These are phyloP conservation scores for Ciona savignyi DNA, from an alignment of 23 tunicate species.

Conservation along the genomic window DNA sequence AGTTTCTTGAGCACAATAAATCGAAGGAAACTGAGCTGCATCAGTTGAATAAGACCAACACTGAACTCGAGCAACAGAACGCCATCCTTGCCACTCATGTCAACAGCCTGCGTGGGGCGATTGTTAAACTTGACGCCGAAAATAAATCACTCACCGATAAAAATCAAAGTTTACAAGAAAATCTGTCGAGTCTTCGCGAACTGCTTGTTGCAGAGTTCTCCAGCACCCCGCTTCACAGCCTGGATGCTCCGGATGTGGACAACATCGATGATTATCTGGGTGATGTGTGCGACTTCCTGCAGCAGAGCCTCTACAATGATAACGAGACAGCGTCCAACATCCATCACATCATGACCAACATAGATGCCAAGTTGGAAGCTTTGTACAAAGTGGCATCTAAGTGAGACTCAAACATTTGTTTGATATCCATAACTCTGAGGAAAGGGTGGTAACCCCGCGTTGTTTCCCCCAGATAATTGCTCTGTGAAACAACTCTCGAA, in stretches of 20 bases:
- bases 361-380: too few relatives aligned
- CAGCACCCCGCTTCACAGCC: slow-evolving; percentile 29
- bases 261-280: slow-evolving; percentile 53
- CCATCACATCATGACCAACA: too few relatives aligned
- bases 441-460: too few relatives aligned
- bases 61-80: slow-evolving; percentile 73
- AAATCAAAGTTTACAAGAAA: slow-evolving; percentile 33
- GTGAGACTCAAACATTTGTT: too few relatives aligned
- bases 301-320: too few relatives aligned
- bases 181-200: slow-evolving; percentile 30
- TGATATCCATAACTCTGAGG: too few relatives aligned
- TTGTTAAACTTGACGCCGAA: slow-evolving; percentile 52
- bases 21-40: slow-evolving; percentile 73
- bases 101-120: slow-evolving; percentile 47
- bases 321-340: too few relatives aligned
- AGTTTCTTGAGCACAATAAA: slow-evolving; percentile 71
- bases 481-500: too few relatives aligned
- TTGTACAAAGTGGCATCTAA: too few relatives aligned
- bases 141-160: slow-evolving; percentile 26
- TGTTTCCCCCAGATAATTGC: too few relatives aligned
- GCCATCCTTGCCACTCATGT: slow-evolving; percentile 44
- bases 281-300: slow-evolving; percentile 30
- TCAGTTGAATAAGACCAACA: slow-evolving; percentile 50
- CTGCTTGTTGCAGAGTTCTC: slow-evolving; percentile 35
- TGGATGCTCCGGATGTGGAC: slow-evolving; percentile 35